These are phyloP conservation scores for Amblyjoppa proteus DNA, from an alignment of 2,888 invertebrate genomes.

Conservation along the genomic window DNA sequence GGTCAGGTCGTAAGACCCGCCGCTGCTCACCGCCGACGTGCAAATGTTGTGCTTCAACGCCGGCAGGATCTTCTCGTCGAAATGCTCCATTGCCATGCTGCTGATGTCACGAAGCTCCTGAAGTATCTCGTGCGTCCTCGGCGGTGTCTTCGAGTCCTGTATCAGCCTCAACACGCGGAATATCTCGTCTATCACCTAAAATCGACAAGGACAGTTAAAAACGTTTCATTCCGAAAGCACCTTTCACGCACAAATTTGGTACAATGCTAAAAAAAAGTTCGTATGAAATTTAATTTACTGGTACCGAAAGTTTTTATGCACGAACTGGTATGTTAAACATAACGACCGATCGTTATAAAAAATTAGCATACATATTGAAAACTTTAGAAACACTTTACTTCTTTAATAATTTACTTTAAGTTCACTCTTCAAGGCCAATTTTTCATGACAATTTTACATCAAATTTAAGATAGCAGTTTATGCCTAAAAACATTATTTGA, in stretches of 20 bases:
- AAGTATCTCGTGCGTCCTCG: conserved; percentile 93
- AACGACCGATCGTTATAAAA: not conserved
- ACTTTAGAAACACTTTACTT: not conserved
- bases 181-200: conserved; percentile 95
- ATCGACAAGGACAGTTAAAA: conserved; percentile 52
- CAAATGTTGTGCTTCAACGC: conserved; percentile 84
- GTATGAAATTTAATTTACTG: no score
- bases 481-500: no score
- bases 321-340: no score
- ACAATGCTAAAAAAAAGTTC: no score
- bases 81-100: conserved; percentile 98
- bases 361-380: not conserved
- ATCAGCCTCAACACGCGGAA: conserved; percentile 90
- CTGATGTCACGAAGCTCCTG: conserved; percentile 96
- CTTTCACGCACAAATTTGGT: no score
- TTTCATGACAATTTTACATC: not conserved
- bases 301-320: no score
- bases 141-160: conserved; percentile 88
- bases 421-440: not conserved
- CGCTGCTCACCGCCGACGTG: conserved; percentile 78
- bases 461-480: no score
- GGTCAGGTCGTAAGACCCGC: conserved; percentile 78
- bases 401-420: no score
- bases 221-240: not conserved
- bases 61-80: conserved; percentile 94